phyloP scores from a whole-genome alignment of 2,113 vertebrate genomes.

The Aplodontia rufa region DNA sequence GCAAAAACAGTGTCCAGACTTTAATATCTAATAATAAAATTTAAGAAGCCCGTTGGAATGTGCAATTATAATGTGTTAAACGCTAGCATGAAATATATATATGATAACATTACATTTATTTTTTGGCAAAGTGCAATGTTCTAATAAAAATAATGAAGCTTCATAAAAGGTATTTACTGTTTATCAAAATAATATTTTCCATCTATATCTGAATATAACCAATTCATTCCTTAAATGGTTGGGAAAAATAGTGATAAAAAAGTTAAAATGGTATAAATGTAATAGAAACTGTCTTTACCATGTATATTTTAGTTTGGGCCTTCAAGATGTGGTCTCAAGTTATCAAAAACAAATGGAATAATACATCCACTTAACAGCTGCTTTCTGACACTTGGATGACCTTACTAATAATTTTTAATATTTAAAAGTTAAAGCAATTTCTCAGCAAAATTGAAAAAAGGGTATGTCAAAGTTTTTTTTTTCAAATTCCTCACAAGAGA shows the following conservation, averaged over 20 bases:
- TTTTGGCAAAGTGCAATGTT: background rate
- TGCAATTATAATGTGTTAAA: background rate
- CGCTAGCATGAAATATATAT: background rate
- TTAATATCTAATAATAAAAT: background rate
- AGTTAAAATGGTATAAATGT: background rate
- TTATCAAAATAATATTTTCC: constrained; percentile 35
- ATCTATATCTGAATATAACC: background rate
- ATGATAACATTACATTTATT: background rate
- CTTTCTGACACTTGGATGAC: constrained; percentile 40
- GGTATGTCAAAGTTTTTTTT: constrained; percentile 60
- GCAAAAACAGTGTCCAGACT: background rate
- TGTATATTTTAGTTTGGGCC: background rate
- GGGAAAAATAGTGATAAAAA: background rate
- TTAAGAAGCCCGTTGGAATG: background rate
- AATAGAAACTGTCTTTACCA: background rate
- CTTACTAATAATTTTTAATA: constrained; percentile 50
- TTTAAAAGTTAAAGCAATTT: constrained; percentile 30
- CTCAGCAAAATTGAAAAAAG: constrained; percentile 45
- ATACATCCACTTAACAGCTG: background rate
- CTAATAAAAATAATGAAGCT: constrained; percentile 34
- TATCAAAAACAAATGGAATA: background rate
- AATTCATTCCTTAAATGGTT: background rate
- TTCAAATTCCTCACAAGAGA: constrained; percentile 41
- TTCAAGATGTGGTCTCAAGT: background rate
- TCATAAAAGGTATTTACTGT: background rate